Evolutionary conservation across 2,888 invertebrate species (phyloP).

Genomic region (Drosophila melanosoma): DNA sequence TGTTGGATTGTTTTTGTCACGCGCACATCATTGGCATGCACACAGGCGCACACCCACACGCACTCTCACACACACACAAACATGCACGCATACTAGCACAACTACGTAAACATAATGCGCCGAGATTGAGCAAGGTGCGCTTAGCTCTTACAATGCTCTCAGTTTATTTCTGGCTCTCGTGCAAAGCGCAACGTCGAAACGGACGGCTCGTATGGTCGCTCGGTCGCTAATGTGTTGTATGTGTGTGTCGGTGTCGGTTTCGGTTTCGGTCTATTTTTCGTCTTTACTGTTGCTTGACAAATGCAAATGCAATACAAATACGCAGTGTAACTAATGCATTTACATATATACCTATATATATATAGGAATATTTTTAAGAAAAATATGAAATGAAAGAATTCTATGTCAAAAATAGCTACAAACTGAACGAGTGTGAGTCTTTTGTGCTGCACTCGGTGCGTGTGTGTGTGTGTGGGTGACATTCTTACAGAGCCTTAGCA

Average conservation of each 20-base stretch:
- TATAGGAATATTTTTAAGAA: slow-evolving; percentile 26
- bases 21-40: slow-evolving; percentile 54
- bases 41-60: slow-evolving; percentile 54
- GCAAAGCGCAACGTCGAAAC: slow-evolving; percentile 77
- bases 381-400: slow-evolving; percentile 33
- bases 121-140: slow-evolving; percentile 79
- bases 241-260: slow-evolving; percentile 57
- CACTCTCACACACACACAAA: slow-evolving; percentile 15
- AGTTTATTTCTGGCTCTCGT: slow-evolving; percentile 83
- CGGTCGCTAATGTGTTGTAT: slow-evolving; percentile 54
- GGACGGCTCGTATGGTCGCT: slow-evolving; percentile 63
- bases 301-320: slow-evolving; percentile 52
- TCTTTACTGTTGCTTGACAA: slow-evolving; percentile 51
- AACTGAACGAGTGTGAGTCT: slow-evolving; percentile 22
- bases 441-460: slow-evolving; percentile 26
- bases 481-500: slow-evolving; percentile 45
- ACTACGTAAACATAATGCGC: slow-evolving; percentile 57
- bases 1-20: slow-evolving; percentile 58
- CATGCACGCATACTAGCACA: slow-evolving; percentile 8
- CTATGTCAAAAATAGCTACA: slow-evolving; percentile 47
- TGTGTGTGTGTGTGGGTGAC: slow-evolving; percentile 41
- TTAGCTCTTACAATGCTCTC: slow-evolving; percentile 73
- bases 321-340: slow-evolving; percentile 56
- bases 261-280: slow-evolving; percentile 55
- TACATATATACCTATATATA: slow-evolving; percentile 17